phyloP scores from a whole-genome alignment of 2,888 invertebrate genomes.

The Branchellion lobata region DNA sequence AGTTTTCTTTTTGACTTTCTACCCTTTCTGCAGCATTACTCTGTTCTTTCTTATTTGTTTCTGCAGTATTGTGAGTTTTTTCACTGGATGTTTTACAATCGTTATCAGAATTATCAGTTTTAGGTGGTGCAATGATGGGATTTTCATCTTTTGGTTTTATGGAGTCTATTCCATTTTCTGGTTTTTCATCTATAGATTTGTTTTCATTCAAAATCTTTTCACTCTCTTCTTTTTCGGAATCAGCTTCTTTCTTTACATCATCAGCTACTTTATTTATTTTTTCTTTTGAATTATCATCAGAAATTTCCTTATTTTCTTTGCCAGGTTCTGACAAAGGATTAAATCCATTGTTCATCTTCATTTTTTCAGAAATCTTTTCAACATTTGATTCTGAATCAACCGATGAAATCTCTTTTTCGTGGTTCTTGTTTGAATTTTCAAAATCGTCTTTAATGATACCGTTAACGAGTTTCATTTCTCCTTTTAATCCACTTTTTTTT shows the following conservation, averaged over 20 bases:
- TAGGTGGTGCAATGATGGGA: not conserved
- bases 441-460: slow-evolving; percentile 5
- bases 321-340: not conserved
- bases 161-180: not conserved
- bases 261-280: not conserved
- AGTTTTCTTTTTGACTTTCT: not conserved
- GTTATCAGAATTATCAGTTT: not conserved
- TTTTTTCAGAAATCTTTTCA: not conserved
- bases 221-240: not conserved
- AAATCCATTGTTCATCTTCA: not conserved
- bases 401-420: not conserved
- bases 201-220: not conserved
- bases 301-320: not conserved
- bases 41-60: not conserved
- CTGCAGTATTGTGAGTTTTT: no score
- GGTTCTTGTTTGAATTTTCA: not conserved
- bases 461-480: not conserved
- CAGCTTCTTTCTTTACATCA: not conserved
- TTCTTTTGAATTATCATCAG: not conserved
- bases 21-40: not conserved
- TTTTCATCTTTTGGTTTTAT: not conserved
- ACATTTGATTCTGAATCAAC: not conserved
- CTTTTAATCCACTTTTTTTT: not conserved
- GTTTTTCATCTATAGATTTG: not conserved
- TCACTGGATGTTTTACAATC: not conserved